Conservation (phyloP, 2,888 invertebrate species). For the Thera britannica region DNA sequence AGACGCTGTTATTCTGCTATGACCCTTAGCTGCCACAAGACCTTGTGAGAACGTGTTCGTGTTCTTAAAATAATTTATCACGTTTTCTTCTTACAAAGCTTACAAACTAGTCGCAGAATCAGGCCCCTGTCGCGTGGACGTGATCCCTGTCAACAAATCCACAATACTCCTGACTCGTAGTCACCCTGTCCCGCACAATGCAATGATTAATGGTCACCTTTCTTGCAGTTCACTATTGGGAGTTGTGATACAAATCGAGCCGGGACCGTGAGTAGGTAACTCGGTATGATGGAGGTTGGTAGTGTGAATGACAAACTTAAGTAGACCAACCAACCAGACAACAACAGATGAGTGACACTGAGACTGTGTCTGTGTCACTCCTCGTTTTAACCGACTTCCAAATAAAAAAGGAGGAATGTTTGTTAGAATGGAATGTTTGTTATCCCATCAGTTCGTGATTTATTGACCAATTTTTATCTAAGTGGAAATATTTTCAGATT, state of each 20-base stretch:
- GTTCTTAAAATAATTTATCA: not conserved
- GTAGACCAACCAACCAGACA: no score
- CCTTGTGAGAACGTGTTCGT: no score
- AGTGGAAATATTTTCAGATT: no score
- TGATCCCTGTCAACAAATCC: conserved; percentile 82
- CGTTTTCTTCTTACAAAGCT: not conserved
- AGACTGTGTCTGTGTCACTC: no score
- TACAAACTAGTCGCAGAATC: conserved; percentile 53
- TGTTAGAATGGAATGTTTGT: no score
- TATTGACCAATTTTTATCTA: no score
- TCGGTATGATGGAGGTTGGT: conserved; percentile 5
- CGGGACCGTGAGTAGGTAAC: not conserved
- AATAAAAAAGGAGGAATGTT: no score
- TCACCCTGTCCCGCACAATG: conserved; percentile 73
- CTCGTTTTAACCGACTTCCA: no score
- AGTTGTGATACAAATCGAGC: conserved; percentile 28
- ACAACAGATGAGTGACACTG: no score
- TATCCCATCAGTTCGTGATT: no score
- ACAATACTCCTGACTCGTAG: conserved; percentile 78
- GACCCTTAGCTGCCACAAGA: no score
- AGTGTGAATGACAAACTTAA: not conserved
- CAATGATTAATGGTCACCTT: conserved; percentile 74
- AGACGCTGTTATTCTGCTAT: no score
- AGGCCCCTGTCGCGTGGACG: conserved; percentile 62
- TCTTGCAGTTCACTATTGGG: conserved; percentile 69